Percentiles rank a stretch among this genome's conserved stretches.
Evolutionary conservation across 1,140 invertebrate species (phyloP).

Genomic region (Brachionus sp.): DNA sequence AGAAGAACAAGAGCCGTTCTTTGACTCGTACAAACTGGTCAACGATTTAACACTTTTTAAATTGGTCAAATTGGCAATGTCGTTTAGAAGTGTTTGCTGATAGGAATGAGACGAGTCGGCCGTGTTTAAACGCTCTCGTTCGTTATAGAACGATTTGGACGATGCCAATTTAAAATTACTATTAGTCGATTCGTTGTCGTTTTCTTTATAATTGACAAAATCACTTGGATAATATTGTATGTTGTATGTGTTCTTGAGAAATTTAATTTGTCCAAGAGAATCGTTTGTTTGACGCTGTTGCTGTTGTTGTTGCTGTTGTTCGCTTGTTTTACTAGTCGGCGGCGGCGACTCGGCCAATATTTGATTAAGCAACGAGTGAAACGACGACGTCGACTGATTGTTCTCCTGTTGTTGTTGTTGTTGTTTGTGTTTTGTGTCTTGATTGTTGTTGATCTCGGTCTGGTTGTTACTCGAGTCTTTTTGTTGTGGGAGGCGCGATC

Average conservation of each 20-base stretch:
- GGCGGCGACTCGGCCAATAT: not conserved
- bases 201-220: conserved; percentile 19
- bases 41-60: conserved; percentile 44
- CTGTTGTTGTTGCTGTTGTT: not conserved
- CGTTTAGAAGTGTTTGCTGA: not conserved
- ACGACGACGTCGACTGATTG: not conserved
- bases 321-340: not conserved
- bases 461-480: too few relatives aligned
- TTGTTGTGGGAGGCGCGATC: too few relatives aligned
- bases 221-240: conserved; percentile 39
- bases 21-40: conserved; percentile 42
- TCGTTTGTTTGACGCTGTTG: not conserved
- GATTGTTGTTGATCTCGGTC: not conserved
- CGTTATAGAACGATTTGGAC: not conserved
- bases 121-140: not conserved
- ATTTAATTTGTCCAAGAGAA: not conserved
- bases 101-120: not conserved
- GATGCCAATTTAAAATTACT: not conserved
- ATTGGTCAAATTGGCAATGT: conserved; percentile 31
- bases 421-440: too few relatives aligned
- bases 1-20: not conserved
- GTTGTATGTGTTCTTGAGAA: conserved; percentile 42
- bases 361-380: not conserved
- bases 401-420: too few relatives aligned
- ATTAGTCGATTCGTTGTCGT: not conserved